These are phyloP conservation scores for Melanotaenia pygmaea DNA, from an alignment of 2,797 vertebrate genomes.

Conservation along the genomic window DNA sequence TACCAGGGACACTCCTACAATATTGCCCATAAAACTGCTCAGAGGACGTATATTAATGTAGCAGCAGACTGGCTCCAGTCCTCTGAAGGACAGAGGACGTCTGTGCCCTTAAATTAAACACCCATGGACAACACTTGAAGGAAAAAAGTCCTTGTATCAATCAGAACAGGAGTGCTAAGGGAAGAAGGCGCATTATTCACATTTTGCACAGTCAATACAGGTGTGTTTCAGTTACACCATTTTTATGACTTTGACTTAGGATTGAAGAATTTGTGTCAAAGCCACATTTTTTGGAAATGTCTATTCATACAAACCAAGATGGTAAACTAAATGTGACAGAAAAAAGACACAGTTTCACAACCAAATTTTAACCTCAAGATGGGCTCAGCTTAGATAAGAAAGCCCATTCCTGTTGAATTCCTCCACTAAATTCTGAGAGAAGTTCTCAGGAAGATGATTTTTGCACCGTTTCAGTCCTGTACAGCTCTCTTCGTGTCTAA, in stretches of 20 bases:
- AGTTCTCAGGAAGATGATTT: background rate
- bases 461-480: too few species aligned
- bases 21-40: conserved; percentile 78
- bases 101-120: conserved; percentile 74
- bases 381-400: conserved; percentile 21
- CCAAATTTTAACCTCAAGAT: background rate
- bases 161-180: conserved; percentile 33
- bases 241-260: background rate
- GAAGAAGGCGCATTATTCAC: conserved; percentile 41
- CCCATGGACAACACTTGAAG: conserved; percentile 47
- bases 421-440: conserved; percentile 7
- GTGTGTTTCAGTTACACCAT: background rate
- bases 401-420: conserved; percentile 43
- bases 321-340: background rate
- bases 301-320: background rate
- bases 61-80: conserved; percentile 37
- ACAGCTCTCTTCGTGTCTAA: too few species aligned
- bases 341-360: background rate
- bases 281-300: background rate
- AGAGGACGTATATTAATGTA: conserved; percentile 68
- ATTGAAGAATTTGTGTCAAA: background rate
- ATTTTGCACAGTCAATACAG: conserved; percentile 9
- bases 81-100: conserved; percentile 74
- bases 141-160: conserved; percentile 55
- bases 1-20: conserved; percentile 73